Percentiles rank a stretch among this genome's conserved stretches.
These are phyloP conservation scores for Monopterus albus DNA, from an alignment of 2,113 vertebrate genomes.

Conservation along the genomic window DNA sequence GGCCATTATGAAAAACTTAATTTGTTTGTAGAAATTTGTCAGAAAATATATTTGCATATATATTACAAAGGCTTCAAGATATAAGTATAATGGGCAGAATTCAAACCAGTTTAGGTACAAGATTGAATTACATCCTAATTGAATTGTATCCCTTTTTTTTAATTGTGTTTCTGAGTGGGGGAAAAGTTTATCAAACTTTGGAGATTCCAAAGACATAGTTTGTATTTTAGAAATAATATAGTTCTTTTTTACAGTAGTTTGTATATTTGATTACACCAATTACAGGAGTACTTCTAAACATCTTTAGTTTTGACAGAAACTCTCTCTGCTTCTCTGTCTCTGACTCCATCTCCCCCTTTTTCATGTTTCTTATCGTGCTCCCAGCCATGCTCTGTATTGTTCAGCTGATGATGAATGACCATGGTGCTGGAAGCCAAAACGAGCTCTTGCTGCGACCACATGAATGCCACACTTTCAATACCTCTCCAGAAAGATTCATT, in stretches of 20 bases:
- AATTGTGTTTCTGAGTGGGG: constrained; percentile 21
- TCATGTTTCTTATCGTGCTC: constrained; percentile 65
- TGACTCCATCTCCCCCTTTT: constrained; percentile 13
- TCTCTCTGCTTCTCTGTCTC: constrained; percentile 1
- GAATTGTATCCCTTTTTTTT: no score
- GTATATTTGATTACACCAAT: constrained; percentile 7
- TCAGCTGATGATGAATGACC: constrained; percentile 74
- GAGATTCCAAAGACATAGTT: not conserved
- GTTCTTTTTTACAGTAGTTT: not conserved
- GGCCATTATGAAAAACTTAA: constrained; percentile 59
- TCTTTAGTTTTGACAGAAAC: constrained; percentile 20
- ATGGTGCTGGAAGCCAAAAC: constrained; percentile 59
- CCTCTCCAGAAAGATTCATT: constrained; percentile 81
- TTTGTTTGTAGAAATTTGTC: constrained; percentile 64
- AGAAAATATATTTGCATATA: constrained; percentile 71
- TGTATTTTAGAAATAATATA: not conserved
- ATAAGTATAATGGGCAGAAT: constrained; percentile 53
- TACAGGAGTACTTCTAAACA: constrained; percentile 13
- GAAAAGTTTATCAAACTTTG: constrained; percentile 25
- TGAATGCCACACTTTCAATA: constrained; percentile 71
- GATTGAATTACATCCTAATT: constrained; percentile 51
- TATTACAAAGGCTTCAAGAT: constrained; percentile 64
- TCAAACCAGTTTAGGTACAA: constrained; percentile 46
- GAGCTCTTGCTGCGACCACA: constrained; percentile 68
- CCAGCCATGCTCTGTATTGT: constrained; percentile 63